Percentiles rank a stretch among this genome's conserved stretches.
Evolutionary conservation across 1,140 invertebrate genomes (phyloP).

Genomic region (Cydia pomonella): DNA sequence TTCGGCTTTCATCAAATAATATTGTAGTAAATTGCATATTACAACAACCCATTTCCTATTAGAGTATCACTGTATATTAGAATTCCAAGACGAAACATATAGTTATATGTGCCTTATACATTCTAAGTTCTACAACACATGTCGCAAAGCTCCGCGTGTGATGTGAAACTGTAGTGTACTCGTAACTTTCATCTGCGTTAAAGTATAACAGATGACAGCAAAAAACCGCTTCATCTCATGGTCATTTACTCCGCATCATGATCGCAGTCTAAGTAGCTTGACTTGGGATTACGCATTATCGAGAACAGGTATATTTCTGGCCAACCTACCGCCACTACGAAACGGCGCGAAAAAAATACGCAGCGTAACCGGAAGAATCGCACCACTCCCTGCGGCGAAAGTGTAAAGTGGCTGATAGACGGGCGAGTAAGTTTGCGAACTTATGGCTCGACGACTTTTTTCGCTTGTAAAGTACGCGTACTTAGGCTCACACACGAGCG

Average conservation of each 20-base stretch:
- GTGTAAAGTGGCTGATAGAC: no score
- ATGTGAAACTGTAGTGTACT: constrained; percentile 17
- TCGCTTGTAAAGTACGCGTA: no score
- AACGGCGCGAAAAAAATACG: background rate
- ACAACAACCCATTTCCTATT: background rate
- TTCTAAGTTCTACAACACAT: background rate
- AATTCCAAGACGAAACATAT: background rate
- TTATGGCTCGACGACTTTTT: no score
- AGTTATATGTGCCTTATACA: no score
- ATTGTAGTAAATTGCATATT: no score
- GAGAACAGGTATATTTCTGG: background rate
- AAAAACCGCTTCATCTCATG: constrained; percentile 15
- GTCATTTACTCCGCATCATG: constrained; percentile 22
- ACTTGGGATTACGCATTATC: background rate
- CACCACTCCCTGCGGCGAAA: no score
- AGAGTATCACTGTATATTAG: background rate
- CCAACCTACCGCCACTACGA: background rate
- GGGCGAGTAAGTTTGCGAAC: no score
- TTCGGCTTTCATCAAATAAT: no score
- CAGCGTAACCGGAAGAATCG: no score
- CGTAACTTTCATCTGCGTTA: constrained; percentile 25
- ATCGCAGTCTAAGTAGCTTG: constrained; percentile 10
- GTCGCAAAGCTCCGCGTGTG: background rate
- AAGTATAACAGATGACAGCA: constrained; percentile 20
- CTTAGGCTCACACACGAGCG: no score